Evolutionary conservation across 2,113 vertebrate species (phyloP), one percentile per base, ranked within the genome.

Genomic region (Struthio camelus): DNA sequence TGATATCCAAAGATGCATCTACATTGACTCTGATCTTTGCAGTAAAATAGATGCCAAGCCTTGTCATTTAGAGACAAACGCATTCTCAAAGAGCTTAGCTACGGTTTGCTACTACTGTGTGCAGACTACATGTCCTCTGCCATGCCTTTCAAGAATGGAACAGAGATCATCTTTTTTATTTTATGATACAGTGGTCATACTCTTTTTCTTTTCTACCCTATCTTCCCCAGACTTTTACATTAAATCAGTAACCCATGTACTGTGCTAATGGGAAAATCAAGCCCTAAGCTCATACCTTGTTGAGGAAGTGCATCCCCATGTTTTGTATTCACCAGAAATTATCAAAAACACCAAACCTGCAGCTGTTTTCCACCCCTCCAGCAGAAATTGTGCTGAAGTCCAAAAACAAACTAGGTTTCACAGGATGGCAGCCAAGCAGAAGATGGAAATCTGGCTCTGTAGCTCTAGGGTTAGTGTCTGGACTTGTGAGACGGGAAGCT

Each of bases 401-500:
- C 8, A 51, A 50, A 59, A 56, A 24, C 15, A 14, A 13, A 1
- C 4, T 59, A 22, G 1, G 53, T 89, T 93, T 9, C 9, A 50
- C 5, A 46, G 28, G 5, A 18, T 48, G 7, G 14, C 24, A 81
- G 5, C 3, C 27, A 8, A 2, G 23, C 3, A 84, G 51, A 84
- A 82, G 66, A 79, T 58, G 6, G 17, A 9, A 80, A 78, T 1
- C 0, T 53, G 30, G 27, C 4, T 79, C 20, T 56, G 30, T 40
- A 89, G 2, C 7, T 25, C 46, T 72, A 42, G 10, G 8, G 3
- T 38, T 82, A 28, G 20, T 78, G 70, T 34, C 66, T 0, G 0
- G 14, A 25, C 0, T 42, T 38, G 17, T 9, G 32, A 64, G 3
- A 2, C 46, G 4, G n/a, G 36, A 90, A 82, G 9, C 6, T 58